Evolutionary conservation across 2,113 vertebrate species (phyloP).

Genomic region (Thalassoma bifasciatum): DNA sequence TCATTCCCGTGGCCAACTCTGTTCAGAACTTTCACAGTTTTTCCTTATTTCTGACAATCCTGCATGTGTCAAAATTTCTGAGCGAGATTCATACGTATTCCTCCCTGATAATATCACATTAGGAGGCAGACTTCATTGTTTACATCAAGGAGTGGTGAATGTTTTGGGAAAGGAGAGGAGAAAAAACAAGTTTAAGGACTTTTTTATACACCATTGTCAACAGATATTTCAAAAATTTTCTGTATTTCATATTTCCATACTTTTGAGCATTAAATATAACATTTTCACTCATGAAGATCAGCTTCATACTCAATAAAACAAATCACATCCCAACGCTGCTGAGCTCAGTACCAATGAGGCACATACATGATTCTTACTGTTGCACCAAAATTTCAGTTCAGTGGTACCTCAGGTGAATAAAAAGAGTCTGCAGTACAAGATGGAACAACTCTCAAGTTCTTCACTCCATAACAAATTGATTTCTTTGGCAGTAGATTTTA

Average conservation of each 20-base stretch:
- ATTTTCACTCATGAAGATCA: not conserved
- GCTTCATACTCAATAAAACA: constrained; percentile 8
- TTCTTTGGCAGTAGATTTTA: not conserved
- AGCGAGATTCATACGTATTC: not conserved
- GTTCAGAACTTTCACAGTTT: not conserved
- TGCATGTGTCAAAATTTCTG: not conserved
- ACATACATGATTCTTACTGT: not conserved
- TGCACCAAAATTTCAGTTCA: constrained; percentile 8
- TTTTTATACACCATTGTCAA: not conserved
- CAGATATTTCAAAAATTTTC: constrained; percentile 4
- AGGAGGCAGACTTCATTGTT: not conserved
- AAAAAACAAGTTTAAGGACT: not conserved
- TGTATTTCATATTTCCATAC: too few relatives aligned
- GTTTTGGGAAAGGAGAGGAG: not conserved
- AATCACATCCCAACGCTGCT: not conserved
- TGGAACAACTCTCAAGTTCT: constrained; percentile 3
- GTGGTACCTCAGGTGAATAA: not conserved
- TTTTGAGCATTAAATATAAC: not conserved
- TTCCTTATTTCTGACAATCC: not conserved
- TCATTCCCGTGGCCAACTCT: not conserved
- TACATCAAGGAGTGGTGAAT: not conserved
- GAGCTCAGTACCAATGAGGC: not conserved
- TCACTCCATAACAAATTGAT: not conserved
- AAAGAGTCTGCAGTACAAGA: not conserved
- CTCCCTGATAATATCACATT: too few relatives aligned